Conservation (phyloP, 2,797 vertebrate genomes). For the Rhynchotus rufescens region DNA sequence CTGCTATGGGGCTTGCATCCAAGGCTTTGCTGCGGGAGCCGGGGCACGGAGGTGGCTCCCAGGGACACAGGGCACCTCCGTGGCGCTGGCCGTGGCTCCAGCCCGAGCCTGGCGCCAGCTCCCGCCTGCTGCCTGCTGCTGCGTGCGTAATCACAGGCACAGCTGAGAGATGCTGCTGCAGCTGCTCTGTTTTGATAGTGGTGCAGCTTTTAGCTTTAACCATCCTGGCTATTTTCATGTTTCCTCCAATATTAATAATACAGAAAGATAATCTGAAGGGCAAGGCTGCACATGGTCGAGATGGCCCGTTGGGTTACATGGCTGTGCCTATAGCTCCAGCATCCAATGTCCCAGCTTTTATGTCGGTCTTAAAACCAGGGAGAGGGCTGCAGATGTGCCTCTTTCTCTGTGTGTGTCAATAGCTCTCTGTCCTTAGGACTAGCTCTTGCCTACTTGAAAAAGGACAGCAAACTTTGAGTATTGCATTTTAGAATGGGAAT, state of each 20-base stretch:
- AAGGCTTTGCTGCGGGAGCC: not conserved
- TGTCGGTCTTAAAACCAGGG: not conserved
- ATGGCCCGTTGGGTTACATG: not conserved
- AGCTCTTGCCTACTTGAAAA: not conserved
- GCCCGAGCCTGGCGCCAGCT: not conserved
- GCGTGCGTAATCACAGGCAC: not conserved
- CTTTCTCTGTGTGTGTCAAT: not conserved
- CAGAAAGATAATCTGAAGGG: not conserved
- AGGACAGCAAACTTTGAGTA: not conserved
- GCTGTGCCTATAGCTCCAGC: conserved; percentile 18
- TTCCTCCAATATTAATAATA: not conserved
- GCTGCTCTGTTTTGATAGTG: not conserved
- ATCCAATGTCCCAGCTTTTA: not conserved
- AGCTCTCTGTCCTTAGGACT: not conserved
- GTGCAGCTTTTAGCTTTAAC: not conserved
- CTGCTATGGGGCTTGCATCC: not conserved
- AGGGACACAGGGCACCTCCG: rapidly evolving
- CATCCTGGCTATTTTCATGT: not conserved
- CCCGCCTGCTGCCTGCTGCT: not conserved
- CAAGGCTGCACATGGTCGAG: not conserved
- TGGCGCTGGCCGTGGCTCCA: not conserved
- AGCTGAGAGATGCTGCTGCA: not conserved
- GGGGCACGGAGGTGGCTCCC: not conserved
- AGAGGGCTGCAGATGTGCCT: not conserved
- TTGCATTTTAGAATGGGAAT: not conserved